Conservation (phyloP, 2,113 vertebrate species). For the Cyanistes caeruleus region DNA sequence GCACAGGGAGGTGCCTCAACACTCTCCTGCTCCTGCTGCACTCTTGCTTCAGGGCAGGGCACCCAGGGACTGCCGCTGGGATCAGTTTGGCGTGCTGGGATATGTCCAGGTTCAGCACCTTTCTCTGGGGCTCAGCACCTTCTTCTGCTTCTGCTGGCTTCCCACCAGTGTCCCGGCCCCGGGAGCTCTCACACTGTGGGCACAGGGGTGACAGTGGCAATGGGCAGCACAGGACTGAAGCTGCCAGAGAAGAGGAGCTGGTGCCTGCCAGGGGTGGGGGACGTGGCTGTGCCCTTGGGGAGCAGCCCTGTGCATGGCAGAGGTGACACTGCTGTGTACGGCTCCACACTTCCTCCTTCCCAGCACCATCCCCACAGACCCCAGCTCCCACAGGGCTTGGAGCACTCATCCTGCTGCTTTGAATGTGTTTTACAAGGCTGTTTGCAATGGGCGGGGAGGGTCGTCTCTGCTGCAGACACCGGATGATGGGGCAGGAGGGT, state of each 20-base stretch:
- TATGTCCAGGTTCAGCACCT: fast-evolving
- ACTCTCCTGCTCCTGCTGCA: background rate
- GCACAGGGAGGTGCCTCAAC: background rate
- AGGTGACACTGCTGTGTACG: background rate
- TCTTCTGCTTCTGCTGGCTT: background rate
- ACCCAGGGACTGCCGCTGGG: fast-evolving
- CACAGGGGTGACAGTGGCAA: background rate
- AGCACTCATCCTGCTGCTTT: background rate
- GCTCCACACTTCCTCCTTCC: background rate
- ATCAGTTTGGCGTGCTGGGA: background rate
- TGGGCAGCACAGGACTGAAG: background rate
- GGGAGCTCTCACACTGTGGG: background rate
- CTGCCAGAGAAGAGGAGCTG: fast-evolving
- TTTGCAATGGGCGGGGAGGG: fast-evolving
- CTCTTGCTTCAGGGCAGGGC: background rate
- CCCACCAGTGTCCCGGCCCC: background rate
- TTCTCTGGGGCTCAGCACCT: background rate
- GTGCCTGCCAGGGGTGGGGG: background rate
- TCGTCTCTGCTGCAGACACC: background rate
- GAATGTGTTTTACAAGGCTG: background rate
- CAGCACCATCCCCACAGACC: fast-evolving
- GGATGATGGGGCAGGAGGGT: background rate
- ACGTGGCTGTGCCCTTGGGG: fast-evolving
- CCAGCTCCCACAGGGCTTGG: too few species aligned
- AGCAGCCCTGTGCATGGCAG: background rate